These are phyloP conservation scores for Platycheirus rosarum DNA, from an alignment of 2,888 invertebrate species.

Conservation along the genomic window DNA sequence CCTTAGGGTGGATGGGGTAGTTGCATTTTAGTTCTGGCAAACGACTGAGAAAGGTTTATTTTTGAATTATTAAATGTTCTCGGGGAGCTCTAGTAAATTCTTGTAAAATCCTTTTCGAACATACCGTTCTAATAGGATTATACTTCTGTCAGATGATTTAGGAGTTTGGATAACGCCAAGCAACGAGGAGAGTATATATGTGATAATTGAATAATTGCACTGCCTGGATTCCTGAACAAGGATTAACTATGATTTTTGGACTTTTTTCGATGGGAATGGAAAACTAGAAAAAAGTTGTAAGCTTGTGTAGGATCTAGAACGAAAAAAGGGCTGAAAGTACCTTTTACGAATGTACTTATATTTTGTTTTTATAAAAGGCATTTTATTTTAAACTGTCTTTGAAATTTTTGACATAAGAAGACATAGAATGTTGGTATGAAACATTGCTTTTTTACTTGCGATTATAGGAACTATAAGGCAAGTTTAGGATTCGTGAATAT, in stretches of 20 bases:
- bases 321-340: no score
- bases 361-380: no score
- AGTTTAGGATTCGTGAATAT: no score
- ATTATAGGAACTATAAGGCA: no score
- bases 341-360: no score
- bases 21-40: not conserved
- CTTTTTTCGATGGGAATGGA: not conserved
- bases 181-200: not conserved
- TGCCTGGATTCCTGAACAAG: not conserved
- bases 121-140: conserved; percentile 40
- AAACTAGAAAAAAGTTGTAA: no score
- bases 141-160: not conserved
- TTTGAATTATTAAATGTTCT: not conserved
- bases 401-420: no score
- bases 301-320: no score
- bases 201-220: conserved; percentile 9
- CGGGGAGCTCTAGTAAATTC: conserved; percentile 23
- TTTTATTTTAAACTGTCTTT: no score
- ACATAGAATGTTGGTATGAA: no score
- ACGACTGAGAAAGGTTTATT: not conserved
- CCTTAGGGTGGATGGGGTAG: not conserved
- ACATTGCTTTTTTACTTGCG: no score
- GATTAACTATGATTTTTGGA: conserved; percentile 7
- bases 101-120: conserved; percentile 18
- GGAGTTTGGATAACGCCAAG: conserved; percentile 6